Evolutionary conservation across 2,797 vertebrate species (phyloP), one percentile per base, ranked within the genome.

Genomic region (Sebastes trivittatus): DNA sequence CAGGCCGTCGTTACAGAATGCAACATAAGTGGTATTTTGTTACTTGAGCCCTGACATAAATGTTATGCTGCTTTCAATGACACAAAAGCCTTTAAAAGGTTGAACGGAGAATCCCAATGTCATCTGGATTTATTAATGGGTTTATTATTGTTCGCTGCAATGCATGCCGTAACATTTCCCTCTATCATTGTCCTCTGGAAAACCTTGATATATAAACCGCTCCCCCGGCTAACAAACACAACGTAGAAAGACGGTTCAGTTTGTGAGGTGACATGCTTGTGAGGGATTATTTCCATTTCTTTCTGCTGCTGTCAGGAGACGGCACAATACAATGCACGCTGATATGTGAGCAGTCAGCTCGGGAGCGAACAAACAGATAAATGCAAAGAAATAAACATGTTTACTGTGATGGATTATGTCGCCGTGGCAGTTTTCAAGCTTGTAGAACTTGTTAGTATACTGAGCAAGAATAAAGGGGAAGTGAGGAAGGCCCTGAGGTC

Each of bases 21-120:
- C 55, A 56, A 29, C 55, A 42, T 7, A 18, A 75, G 80, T 36
- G 64, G 8, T n/a, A 23, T 75, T 64, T 30, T 55, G 78, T 75
- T 78, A 49, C 42, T 49, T 67, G 54, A 20, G 6, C 8, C 22
- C 54, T 20, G 38, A 29, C 13, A 22, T 70, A 30, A 67, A 27
- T 61, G 29, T 58, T 42, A 59, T 59, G n/a, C 69, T 6, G 70
- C 38, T 30, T 80, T 46, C 30, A 22, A 11, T 16, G 56, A 71
- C n/a, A 54, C n/a, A 1, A 20, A 3, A 76, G 61, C 20, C 68
- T 22, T 71, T 42, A 78, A 77, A 71, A 73, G 5, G 70, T 27
- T 55, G 69, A 65, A 70, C 55, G 4, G n/a, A 56, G 32, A 63
- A 62, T 25, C 46, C 10, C 25, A 18, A 4, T 58, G 67, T 60